Evolutionary conservation across 2,888 invertebrate species (phyloP), one percentile per base, ranked within the genome.

Genomic region (Melieria omissa): DNA sequence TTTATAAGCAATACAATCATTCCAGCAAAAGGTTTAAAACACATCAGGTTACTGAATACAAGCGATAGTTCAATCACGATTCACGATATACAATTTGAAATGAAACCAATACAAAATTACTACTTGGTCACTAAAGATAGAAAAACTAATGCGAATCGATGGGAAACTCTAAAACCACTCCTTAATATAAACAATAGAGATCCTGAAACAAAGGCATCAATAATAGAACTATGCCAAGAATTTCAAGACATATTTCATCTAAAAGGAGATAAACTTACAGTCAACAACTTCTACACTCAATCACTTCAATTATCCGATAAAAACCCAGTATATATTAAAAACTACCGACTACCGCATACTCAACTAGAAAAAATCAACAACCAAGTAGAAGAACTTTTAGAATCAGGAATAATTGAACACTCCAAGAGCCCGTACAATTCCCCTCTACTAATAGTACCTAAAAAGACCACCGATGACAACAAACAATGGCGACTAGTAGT

Each of bases 371-470:
- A n/a, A 66, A 57, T 46, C 4, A 14, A 55, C 42, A 45, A 44
- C 4, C n/a, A 65, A 55, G 57, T 66, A 4, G 8, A 10, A 55
- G 14, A 45, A n/a, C 42, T 57, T 57, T 10, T 44, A n/a, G 4
- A 57, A 3, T 47, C 70, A 10, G 73, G 73, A 29, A 29, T 29
- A 29, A 29, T 2, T n/a, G 71, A 74, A 66, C 63, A 29, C 41
- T 75, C 72, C 0, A 52, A 41, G 9, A 76, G 74, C 41, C 75
- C 74, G 5, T 74, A 71, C 29, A 78, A 76, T 46, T 70, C 75
- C 52, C 74, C 74, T 49, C 52, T 75, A 58, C 45, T 76, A 9
- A 49, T 75, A 54, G 73, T 74, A 7, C 71, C 73, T n/a, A 74
- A 75, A 47, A 76, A 70, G 45, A 61, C 10, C 29, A 14, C 14